These are phyloP conservation scores for Rutpela maculata DNA, from an alignment of 2,888 invertebrate species.

Conservation along the genomic window DNA sequence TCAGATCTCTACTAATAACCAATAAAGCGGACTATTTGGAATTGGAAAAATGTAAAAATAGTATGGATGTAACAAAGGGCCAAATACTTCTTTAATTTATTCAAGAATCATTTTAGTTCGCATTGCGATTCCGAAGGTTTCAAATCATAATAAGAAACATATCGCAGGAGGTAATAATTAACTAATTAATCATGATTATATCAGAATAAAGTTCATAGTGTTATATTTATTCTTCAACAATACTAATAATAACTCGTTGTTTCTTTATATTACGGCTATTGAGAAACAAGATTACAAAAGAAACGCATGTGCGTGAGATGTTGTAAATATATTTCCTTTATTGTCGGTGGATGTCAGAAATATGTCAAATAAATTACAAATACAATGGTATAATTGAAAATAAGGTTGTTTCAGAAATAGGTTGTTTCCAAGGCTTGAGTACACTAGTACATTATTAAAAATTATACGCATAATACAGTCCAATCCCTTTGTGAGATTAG, in stretches of 20 bases:
- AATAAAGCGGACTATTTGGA: no score
- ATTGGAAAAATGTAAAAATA: no score
- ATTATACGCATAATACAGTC: background rate
- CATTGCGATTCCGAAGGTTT: background rate
- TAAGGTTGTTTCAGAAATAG: conserved; percentile 24
- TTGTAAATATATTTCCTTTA: conserved; percentile 38
- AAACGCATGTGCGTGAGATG: conserved; percentile 39
- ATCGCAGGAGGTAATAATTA: conserved; percentile 1
- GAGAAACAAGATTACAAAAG: conserved; percentile 13
- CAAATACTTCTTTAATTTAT: no score
- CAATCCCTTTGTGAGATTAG: background rate
- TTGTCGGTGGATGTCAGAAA: conserved; percentile 36
- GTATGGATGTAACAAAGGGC: no score
- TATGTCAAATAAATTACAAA: conserved; percentile 39
- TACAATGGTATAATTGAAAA: conserved; percentile 39
- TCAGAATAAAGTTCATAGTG: background rate
- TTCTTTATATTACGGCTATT: conserved; percentile 19
- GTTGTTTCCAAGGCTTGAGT: background rate
- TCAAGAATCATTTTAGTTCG: background rate
- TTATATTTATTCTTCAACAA: background rate
- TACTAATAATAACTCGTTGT: conserved; percentile 21
- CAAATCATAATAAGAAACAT: background rate
- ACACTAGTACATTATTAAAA: conserved; percentile 7
- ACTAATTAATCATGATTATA: conserved; percentile 13
- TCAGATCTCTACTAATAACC: no score